phyloP scores from a whole-genome alignment of 2,797 vertebrate genomes.

The Cephalopachus bancanus region DNA sequence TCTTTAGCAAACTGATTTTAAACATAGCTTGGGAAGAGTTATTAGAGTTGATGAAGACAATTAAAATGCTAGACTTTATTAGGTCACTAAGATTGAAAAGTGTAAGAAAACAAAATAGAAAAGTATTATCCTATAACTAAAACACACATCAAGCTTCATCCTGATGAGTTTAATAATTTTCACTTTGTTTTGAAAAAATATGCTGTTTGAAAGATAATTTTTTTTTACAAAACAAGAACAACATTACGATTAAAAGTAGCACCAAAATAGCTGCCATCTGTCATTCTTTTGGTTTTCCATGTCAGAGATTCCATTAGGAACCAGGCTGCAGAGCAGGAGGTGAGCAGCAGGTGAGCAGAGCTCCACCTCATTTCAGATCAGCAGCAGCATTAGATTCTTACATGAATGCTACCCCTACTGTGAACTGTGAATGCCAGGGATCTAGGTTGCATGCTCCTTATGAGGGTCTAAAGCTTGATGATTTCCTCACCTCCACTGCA shows the following conservation, averaged over 20 bases:
- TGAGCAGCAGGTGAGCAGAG: too few relatives aligned
- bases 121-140: not conserved
- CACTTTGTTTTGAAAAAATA: slow-evolving; percentile 58
- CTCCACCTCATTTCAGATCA: too few relatives aligned
- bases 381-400: too few relatives aligned
- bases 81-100: not conserved
- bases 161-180: not conserved
- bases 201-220: not conserved
- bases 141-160: not conserved
- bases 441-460: too few relatives aligned
- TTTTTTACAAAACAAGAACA: not conserved
- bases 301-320: too few relatives aligned
- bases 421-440: too few relatives aligned
- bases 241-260: not conserved
- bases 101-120: not conserved
- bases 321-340: too few relatives aligned
- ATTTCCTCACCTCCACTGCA: too few relatives aligned
- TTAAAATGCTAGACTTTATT: not conserved
- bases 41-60: not conserved
- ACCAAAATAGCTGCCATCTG: not conserved
- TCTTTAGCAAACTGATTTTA: slow-evolving; percentile 62
- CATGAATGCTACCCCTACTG: too few relatives aligned
- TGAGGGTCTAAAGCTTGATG: too few relatives aligned
- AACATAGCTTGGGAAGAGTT: not conserved
- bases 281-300: not conserved